These are phyloP conservation scores for Dasypolia templi DNA, from an alignment of 2,888 invertebrate species.

Conservation along the genomic window DNA sequence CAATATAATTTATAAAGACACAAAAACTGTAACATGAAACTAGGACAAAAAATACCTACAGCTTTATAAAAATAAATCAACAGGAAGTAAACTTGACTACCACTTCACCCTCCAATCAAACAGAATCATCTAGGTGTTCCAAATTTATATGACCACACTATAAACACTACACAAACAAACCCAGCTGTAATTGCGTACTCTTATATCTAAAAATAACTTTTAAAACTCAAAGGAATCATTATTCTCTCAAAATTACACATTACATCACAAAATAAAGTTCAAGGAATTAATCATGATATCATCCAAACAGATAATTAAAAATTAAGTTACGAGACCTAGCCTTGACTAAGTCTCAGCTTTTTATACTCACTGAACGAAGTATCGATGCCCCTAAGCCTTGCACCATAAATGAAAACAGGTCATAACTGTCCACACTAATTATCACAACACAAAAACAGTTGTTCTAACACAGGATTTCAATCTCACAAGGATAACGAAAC, in stretches of 20 bases:
- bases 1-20: background rate
- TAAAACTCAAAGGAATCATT: conserved; percentile 75
- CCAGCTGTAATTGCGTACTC: conserved; percentile 75
- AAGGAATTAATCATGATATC: conserved; percentile 83
- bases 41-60: conserved; percentile 22
- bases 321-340: conserved; percentile 72
- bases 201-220: conserved; percentile 84
- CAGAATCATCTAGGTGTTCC: conserved; percentile 52
- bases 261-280: conserved; percentile 75
- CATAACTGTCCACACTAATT: conserved; percentile 68
- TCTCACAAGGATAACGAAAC: conserved; percentile 66
- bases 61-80: conserved; percentile 29
- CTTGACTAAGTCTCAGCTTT: conserved; percentile 68
- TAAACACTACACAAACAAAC: conserved; percentile 78
- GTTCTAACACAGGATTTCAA: conserved; percentile 68
- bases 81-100: conserved; percentile 54
- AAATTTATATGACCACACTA: conserved; percentile 67
- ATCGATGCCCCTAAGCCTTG: conserved; percentile 64
- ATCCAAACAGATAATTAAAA: conserved; percentile 79
- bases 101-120: conserved; percentile 49
- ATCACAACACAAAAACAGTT: conserved; percentile 69
- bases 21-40: background rate
- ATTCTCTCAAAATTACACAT: conserved; percentile 65
- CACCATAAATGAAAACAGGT: conserved; percentile 68
- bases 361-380: conserved; percentile 68